Base-by-base conservation (phyloP, 2,888 invertebrate genomes). In the Drosophila vallismaia region DNA sequence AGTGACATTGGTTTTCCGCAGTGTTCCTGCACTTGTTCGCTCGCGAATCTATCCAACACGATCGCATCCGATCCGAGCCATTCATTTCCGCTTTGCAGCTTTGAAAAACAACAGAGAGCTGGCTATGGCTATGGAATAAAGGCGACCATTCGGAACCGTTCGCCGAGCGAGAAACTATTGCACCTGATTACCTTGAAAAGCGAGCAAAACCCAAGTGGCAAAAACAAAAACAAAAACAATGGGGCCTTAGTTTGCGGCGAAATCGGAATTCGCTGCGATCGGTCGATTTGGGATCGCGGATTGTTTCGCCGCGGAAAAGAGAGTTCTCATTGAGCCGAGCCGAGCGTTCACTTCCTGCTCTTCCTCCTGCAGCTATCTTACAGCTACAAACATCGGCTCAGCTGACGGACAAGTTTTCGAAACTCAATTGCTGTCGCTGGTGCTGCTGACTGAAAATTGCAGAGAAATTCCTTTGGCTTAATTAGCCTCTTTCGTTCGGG, bases 391-490 rank as follows among this genome's bases (percentile, higher is more conserved):
- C 49, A n/a, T 58, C 45, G 31, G 67, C 66, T 71, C 74, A 73
- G 72, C 72, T 72, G 71, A 68, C 81, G 74, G 74, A 74, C 82
- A 81, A 83, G 76, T 81, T 82, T 84, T 71, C 79, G 40, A 85
- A 81, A 85, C 87, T 85, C 79, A 85, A 76, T 84, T 88, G 74
- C 60, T 75, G 75, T 60, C 14, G 42, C n/a, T 31, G 53, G 29
- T 54, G 68, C 38, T 72, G 59, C 51, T 62, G 68, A 71, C 76
- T 73, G 74, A 71, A 88, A 86, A 86, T 84, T 86, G 79, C 88
- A 86, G 88, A 88, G 87, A 87, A 87, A 87, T 89, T 87, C 89
- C 87, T 89, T 87, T 86, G 82, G 78, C 89, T 88, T 87, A 89
- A 88, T 87, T 89, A 87, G 87, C 85, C 86, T 88, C 86, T 88